Percentiles rank a stretch among this genome's conserved stretches.
These are phyloP conservation scores for Epiblema foenella DNA, from an alignment of 2,888 invertebrate genomes.

Conservation along the genomic window DNA sequence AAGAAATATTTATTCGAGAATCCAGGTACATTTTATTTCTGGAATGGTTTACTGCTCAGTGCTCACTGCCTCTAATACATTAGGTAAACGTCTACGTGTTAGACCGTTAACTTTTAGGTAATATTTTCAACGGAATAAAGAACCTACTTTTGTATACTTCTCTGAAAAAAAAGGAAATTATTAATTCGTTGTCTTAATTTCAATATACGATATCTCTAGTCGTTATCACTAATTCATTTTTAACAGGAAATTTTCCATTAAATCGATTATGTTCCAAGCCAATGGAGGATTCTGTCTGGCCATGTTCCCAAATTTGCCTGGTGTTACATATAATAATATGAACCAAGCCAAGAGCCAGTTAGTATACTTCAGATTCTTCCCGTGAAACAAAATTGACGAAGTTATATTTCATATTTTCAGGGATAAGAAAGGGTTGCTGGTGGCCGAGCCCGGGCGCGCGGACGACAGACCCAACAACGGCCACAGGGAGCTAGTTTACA, in stretches of 20 bases:
- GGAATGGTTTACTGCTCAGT: too few relatives aligned
- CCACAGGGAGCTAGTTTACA: conserved; percentile 76
- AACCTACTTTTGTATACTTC: too few relatives aligned
- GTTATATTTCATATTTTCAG: conserved; percentile 57
- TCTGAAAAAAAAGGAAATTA: neutral
- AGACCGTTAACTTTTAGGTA: too few relatives aligned
- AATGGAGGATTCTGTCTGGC: neutral
- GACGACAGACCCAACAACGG: conserved; percentile 66
- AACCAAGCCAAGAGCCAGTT: too few relatives aligned
- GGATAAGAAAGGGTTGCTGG: conserved; percentile 77
- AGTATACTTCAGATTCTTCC: too few relatives aligned
- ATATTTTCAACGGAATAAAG: too few relatives aligned
- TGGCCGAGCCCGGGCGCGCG: conserved; percentile 60
- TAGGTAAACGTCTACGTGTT: too few relatives aligned
- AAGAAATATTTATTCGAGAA: too few relatives aligned
- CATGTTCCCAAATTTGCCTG: too few relatives aligned
- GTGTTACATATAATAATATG: too few relatives aligned
- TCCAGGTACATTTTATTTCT: too few relatives aligned
- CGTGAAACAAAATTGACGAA: conserved; percentile 1
- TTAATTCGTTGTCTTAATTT: neutral
- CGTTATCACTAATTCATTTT: neutral
- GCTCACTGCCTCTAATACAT: too few relatives aligned
- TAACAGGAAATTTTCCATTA: neutral
- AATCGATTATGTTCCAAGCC: neutral
- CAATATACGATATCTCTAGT: neutral